These are phyloP conservation scores for Trachelus iudaicus DNA, from an alignment of 2,888 invertebrate species.

Conservation along the genomic window DNA sequence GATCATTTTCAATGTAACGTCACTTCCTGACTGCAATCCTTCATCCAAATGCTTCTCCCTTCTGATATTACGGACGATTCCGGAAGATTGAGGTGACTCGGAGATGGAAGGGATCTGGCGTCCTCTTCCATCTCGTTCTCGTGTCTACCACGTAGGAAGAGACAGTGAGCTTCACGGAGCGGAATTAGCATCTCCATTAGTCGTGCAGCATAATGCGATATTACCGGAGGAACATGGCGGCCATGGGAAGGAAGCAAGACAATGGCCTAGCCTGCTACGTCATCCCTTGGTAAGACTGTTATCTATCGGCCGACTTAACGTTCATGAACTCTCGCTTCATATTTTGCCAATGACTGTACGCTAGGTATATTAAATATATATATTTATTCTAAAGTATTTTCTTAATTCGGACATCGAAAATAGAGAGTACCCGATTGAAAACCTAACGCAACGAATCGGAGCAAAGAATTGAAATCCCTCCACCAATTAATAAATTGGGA, in stretches of 20 bases:
- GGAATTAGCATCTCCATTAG: slow-evolving; percentile 62
- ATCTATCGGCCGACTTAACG: slow-evolving; percentile 23
- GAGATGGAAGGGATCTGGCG: slow-evolving; percentile 39
- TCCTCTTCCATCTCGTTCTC: slow-evolving; percentile 16
- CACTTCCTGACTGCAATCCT: slow-evolving; percentile 26
- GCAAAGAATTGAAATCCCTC: too few relatives aligned
- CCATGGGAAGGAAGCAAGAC: slow-evolving; percentile 42
- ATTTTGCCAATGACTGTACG: too few relatives aligned
- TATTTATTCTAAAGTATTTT: too few relatives aligned
- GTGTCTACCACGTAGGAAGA: background rate
- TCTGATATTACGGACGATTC: slow-evolving; percentile 58
- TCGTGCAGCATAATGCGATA: slow-evolving; percentile 56
- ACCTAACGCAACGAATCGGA: too few relatives aligned
- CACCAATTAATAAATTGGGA: too few relatives aligned
- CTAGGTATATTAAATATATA: too few relatives aligned
- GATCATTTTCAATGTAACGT: background rate
- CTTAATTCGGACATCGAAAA: too few relatives aligned
- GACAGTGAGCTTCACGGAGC: slow-evolving; percentile 27
- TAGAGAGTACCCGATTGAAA: too few relatives aligned
- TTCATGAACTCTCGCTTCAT: slow-evolving; percentile 4
- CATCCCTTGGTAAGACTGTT: slow-evolving; percentile 21
- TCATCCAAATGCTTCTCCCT: slow-evolving; percentile 54
- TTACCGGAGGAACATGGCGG: slow-evolving; percentile 42
- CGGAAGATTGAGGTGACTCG: slow-evolving; percentile 47
- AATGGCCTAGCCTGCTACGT: slow-evolving; percentile 29